Evolutionary conservation across 2,797 vertebrate species (phyloP).

Genomic region (Muraenolepis orangiensis): DNA sequence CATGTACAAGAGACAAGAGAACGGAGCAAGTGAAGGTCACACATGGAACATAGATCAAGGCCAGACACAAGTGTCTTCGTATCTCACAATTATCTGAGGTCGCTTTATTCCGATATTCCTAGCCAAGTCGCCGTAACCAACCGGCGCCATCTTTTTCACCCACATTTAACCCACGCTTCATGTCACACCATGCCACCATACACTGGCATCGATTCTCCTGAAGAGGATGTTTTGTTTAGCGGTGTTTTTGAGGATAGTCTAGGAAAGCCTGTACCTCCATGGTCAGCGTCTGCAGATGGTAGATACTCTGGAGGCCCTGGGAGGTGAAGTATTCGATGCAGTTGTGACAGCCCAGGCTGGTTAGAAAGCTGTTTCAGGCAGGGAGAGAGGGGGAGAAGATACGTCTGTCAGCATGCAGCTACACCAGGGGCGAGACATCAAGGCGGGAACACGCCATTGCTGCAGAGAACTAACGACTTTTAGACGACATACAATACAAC

Average conservation of each 20-base stretch:
- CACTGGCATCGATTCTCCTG: neutral
- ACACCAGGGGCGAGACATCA: conserved; percentile 4
- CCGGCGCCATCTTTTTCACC: neutral
- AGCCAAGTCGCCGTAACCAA: neutral
- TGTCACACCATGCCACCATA: neutral
- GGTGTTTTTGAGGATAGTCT: neutral
- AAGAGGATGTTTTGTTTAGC: neutral
- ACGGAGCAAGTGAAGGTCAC: too few species aligned
- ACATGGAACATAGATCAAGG: too few species aligned
- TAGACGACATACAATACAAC: neutral
- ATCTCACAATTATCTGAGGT: neutral
- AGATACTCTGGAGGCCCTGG: conserved; percentile 94
- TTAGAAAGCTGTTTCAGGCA: conserved; percentile 91
- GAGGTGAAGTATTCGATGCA: conserved; percentile 98
- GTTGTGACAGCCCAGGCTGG: conserved; percentile 97
- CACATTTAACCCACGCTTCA: neutral
- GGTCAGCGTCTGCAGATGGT: conserved; percentile 96
- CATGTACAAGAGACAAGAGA: too few species aligned
- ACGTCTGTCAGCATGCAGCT: conserved; percentile 30
- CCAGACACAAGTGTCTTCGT: neutral
- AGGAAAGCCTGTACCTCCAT: conserved; percentile 88
- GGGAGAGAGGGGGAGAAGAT: conserved; percentile 72
- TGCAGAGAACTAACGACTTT: neutral
- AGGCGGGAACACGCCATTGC: neutral
- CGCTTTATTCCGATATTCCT: neutral